Evolutionary conservation across 2,888 invertebrate genomes (phyloP), one percentile per base, ranked within the genome.

Genomic region (Diabrotica balteata): DNA sequence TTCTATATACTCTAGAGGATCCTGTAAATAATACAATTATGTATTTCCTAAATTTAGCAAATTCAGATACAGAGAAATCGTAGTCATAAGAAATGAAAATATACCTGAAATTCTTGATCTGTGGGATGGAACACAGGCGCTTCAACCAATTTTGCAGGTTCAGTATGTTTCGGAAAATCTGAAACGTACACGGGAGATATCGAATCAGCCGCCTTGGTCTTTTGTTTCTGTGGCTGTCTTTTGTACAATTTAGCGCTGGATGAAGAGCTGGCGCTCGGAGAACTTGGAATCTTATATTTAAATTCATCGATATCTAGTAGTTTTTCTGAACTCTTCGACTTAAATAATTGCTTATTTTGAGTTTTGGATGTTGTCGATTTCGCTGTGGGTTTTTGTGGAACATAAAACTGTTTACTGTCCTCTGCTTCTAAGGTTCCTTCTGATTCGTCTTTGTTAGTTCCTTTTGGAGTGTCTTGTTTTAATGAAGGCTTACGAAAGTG

Each of bases 1-100:
- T 69, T 93, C 92, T 66, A 96, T 93, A 77, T 93, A 97, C 69
- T 90, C 89, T 7, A 96, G 84, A 0, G 96, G 96, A 86, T 97
- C 95, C 46, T 64, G 45, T 45, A 45, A 57, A 43, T 32, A 32
- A 32, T 32, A 32, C 5, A 32, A 32, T 32, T 32, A 32, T 32
- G 32, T 32, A 32, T 4, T 32, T 32, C 32, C 32, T 32, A 32
- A 32, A 32, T 32, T 32, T 32, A 32, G 32, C 32, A 32, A 32
- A 32, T 32, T 32, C 32, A 32, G 32, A 32, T 4, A 2, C 32
- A 2, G n/a, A 51, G n/a, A 51, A 51, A 51, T 51, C 11, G 6
- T 32, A 32, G 32, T 2, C 4, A 4, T 32, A 8, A 9, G 22
- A 8, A 17, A 32, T 22, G 9, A 32, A 32, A 10, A 43, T 54